phyloP scores from a whole-genome alignment of 2,797 vertebrate species.

The Argya squamiceps region DNA sequence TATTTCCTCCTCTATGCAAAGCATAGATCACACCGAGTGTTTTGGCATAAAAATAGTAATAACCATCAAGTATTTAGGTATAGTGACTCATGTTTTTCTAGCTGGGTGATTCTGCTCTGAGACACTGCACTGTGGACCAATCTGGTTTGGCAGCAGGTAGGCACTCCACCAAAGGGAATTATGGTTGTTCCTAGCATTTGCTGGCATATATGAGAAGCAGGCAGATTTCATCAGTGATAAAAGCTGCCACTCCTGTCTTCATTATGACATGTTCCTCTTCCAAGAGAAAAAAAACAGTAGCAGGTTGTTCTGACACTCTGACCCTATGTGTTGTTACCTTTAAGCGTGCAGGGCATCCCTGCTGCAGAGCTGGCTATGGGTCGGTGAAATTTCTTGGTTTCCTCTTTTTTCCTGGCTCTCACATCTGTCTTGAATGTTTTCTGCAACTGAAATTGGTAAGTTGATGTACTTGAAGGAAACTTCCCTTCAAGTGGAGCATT shows the following conservation, averaged over 20 bases:
- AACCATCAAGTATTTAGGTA: not conserved
- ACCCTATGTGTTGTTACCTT: not conserved
- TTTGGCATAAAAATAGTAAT: not conserved
- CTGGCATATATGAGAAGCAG: not conserved
- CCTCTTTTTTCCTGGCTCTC: not conserved
- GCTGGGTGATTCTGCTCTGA: not conserved
- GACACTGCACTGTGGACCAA: not conserved
- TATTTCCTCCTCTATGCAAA: not conserved
- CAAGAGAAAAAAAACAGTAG: not conserved
- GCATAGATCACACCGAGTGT: not conserved
- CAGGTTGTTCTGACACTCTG: not conserved
- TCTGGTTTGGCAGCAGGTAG: not conserved
- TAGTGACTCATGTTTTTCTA: not conserved
- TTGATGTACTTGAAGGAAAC: not conserved
- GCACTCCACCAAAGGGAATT: not conserved
- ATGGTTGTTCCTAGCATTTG: not conserved
- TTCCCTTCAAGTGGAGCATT: not conserved
- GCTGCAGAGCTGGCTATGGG: not conserved
- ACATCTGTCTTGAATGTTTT: not conserved
- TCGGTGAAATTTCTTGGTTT: not conserved
- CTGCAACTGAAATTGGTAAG: not conserved
- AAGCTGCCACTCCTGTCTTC: not conserved
- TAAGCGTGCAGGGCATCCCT: fast-evolving
- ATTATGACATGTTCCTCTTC: not conserved
- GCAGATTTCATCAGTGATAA: not conserved